Base-by-base conservation (phyloP, 2,888 invertebrate species). In the Bibio marci region DNA sequence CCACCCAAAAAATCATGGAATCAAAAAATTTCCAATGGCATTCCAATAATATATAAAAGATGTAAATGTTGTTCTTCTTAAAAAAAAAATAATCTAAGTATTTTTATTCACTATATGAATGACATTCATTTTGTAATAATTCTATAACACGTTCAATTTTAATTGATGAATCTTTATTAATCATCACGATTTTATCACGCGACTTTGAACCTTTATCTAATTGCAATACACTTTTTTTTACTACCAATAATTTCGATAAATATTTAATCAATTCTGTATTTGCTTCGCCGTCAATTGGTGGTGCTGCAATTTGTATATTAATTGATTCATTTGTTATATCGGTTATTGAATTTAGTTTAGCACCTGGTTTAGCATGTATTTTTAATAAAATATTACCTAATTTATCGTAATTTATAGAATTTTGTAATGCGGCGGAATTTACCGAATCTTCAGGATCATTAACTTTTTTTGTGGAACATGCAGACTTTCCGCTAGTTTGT, bases 281-380 rank as follows among this genome's bases (percentile, higher is more conserved):
- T 11, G 85, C 83, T 60, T 81, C 80, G 3, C 85, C 80, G 51
- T 85, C 83, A 4, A 75, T 69, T 1, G 85, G 81, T n/a, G 81
- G 81, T 2, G 83, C 82, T 42, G 73, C 72, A 45, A 85, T 80
- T 54, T 81, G 77, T 12, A 83, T 66, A n/a, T 76, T 75, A 19
- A 85, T 67, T 8, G 71, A 72, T 51, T 80, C 80, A 2, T 58
- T 55, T 3, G 65, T 62, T 37, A 76, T 67, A 49, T 69, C 73
- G 43, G 77, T 77, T 40, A 82, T 67, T 34, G 66, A 62, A 54
- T 76, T 80, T 40, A 69, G 66, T 58, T 79, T 81, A 0, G 81
- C 76, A 34, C 81, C 81, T 15, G 81, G 81, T 55, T 81, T 82
- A 0, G 80, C 80, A 42, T 73, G 64, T 44, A 81, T 65, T 52